Percentiles rank a stretch among this genome's conserved stretches.
These are phyloP conservation scores for Scolopax bukidnonensis DNA, from an alignment of 2,797 vertebrate species.

Conservation along the genomic window DNA sequence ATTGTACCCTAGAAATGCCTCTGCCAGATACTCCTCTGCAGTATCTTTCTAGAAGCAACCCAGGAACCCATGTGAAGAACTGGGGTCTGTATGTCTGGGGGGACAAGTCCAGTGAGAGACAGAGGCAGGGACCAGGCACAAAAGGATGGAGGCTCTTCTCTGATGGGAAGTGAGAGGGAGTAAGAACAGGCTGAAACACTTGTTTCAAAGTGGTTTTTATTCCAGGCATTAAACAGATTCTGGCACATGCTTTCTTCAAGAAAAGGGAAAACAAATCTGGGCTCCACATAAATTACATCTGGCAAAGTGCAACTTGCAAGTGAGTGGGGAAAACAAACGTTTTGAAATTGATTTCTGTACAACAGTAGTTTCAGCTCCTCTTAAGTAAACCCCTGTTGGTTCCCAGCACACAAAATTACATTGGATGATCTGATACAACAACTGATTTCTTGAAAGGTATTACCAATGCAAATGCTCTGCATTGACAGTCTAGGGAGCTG, in stretches of 20 bases:
- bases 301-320: constrained; percentile 55
- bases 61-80: background rate
- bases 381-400: constrained; percentile 28
- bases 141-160: background rate
- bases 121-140: background rate
- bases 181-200: constrained; percentile 28
- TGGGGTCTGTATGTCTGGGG: background rate
- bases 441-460: constrained; percentile 3
- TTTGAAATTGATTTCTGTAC: constrained; percentile 47
- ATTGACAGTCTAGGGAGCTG: background rate
- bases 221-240: constrained; percentile 74
- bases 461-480: constrained; percentile 6
- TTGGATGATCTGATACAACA: background rate
- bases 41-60: background rate
- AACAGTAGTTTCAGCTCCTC: constrained; percentile 46
- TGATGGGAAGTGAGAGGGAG: background rate
- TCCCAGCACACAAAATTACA: background rate
- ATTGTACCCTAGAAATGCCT: background rate
- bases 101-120: background rate
- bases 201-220: constrained; percentile 79
- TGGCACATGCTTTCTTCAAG: constrained; percentile 81
- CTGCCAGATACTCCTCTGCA: background rate
- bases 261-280: constrained; percentile 70
- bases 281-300: constrained; percentile 63
- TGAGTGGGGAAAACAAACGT: constrained; percentile 46